Conservation (phyloP, 2,797 vertebrate genomes). For the Schizopygopsis pylzovi region DNA sequence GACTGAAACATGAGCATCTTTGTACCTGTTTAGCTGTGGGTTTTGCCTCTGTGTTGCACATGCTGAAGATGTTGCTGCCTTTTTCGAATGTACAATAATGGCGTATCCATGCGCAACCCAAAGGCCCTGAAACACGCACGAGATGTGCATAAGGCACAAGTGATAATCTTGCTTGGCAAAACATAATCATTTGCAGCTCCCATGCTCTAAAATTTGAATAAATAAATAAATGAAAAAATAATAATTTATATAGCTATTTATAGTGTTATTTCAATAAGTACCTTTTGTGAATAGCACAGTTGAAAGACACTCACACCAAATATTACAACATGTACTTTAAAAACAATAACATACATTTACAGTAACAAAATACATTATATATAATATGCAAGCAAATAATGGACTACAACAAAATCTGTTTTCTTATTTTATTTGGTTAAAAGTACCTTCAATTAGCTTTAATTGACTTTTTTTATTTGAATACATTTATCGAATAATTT, state of each 20-base stretch:
- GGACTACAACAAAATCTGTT: neutral
- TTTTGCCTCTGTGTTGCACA: constrained; percentile 90
- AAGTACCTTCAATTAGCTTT: neutral
- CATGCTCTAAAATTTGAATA: neutral
- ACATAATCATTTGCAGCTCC: neutral
- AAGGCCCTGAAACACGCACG: constrained; percentile 78
- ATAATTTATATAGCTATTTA: too few relatives aligned
- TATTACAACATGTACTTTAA: neutral
- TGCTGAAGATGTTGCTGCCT: constrained; percentile 90
- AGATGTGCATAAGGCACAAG: neutral
- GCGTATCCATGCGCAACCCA: constrained; percentile 93
- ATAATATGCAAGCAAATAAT: neutral
- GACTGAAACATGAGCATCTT: neutral
- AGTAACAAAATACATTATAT: neutral
- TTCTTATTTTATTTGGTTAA: too few relatives aligned
- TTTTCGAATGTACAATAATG: constrained; percentile 97
- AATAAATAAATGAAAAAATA: neutral
- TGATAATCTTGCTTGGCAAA: neutral
- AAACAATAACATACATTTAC: neutral
- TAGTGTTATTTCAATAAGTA: neutral
- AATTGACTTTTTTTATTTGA: too few relatives aligned
- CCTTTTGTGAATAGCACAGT: neutral
- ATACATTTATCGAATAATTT: neutral
- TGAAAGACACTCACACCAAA: neutral
- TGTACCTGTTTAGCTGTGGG: constrained; percentile 89